Evolutionary conservation across 2,888 invertebrate species (phyloP).

Genomic region (Andrena trimmerana): DNA sequence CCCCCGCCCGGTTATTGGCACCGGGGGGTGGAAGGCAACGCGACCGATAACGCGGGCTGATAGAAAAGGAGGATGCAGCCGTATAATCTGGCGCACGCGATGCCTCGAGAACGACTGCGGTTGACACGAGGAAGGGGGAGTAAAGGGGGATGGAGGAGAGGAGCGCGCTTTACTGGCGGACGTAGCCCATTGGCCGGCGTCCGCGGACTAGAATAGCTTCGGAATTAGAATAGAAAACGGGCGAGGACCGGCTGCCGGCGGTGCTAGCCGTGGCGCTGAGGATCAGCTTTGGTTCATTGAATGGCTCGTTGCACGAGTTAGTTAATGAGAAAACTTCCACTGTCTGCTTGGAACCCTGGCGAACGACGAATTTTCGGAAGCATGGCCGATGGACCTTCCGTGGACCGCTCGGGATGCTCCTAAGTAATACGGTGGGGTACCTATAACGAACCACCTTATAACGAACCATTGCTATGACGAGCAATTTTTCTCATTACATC

Average conservation of each 20-base stretch:
- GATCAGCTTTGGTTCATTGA: constrained; percentile 15
- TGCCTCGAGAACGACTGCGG: constrained; percentile 78
- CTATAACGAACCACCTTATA: too few species aligned
- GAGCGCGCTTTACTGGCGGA: constrained; percentile 56
- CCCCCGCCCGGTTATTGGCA: constrained; percentile 2
- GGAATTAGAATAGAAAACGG: constrained; percentile 74
- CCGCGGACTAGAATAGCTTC: constrained; percentile 72
- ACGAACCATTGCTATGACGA: too few species aligned
- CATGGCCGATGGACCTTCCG: background rate
- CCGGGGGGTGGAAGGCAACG: background rate
- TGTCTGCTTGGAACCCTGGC: background rate
- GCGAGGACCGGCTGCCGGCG: constrained; percentile 57
- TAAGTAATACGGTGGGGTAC: too few species aligned
- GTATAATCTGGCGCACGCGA: constrained; percentile 78
- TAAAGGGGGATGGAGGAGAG: constrained; percentile 29
- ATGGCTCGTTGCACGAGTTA: background rate
- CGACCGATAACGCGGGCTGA: constrained; percentile 24
- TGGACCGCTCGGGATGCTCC: background rate
- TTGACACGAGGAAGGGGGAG: constrained; percentile 64
- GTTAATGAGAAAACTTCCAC: constrained; percentile 5
- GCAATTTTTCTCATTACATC: too few species aligned
- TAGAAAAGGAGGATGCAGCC: constrained; percentile 57
- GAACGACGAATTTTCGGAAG: constrained; percentile 1
- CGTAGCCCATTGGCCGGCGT: constrained; percentile 71
- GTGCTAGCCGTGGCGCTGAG: constrained; percentile 3